These are phyloP conservation scores for Synanthedon andrenaeformis DNA, from an alignment of 2,888 invertebrate genomes.

Conservation along the genomic window DNA sequence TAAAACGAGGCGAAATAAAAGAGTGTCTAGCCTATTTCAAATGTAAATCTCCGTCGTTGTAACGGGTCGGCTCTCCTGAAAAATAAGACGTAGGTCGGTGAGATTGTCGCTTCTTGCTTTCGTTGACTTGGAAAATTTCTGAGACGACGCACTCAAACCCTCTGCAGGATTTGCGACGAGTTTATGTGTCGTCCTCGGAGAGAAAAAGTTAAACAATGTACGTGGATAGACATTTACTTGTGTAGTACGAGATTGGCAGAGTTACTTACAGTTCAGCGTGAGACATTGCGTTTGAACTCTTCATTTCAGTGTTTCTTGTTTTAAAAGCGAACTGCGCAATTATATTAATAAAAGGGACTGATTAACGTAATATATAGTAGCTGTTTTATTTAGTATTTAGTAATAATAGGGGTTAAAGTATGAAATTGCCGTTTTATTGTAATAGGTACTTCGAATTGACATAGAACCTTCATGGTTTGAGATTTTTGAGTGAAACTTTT, in stretches of 20 bases:
- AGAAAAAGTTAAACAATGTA: constrained; percentile 46
- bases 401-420: too few relatives aligned
- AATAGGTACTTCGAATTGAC: too few relatives aligned
- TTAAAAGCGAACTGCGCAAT: background rate
- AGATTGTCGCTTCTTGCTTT: constrained; percentile 50
- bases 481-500: too few relatives aligned
- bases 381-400: too few relatives aligned
- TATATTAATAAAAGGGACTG: background rate
- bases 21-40: constrained; percentile 49
- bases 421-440: too few relatives aligned
- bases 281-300: constrained; percentile 6
- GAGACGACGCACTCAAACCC: constrained; percentile 36
- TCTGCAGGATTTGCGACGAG: constrained; percentile 46
- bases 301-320: background rate
- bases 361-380: too few relatives aligned
- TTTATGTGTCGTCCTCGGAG: constrained; percentile 39
- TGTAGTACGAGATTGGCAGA: constrained; percentile 20
- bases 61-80: constrained; percentile 49
- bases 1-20: constrained; percentile 44
- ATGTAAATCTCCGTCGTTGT: constrained; percentile 61
- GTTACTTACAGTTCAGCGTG: constrained; percentile 7
- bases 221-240: constrained; percentile 23
- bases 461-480: too few relatives aligned
- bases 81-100: constrained; percentile 53
- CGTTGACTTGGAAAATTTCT: constrained; percentile 51